Percentiles rank a stretch among this genome's conserved stretches.
Conservation (phyloP, 2,113 vertebrate species). For the Nibea albiflora region DNA sequence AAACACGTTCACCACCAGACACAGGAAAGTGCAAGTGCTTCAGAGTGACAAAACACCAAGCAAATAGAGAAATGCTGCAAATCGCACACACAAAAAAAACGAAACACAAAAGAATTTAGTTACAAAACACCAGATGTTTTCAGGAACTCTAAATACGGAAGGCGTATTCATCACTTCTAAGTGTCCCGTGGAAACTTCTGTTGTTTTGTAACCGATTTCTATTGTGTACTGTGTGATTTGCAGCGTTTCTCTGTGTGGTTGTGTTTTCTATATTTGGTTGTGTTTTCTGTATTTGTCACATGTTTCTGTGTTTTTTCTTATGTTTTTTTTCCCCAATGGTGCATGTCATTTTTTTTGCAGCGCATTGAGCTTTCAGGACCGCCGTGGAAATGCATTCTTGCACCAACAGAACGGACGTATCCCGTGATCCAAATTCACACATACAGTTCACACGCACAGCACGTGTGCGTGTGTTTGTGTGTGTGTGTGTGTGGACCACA, state of each 20-base stretch:
- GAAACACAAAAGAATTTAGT: not conserved
- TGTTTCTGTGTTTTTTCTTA: not conserved
- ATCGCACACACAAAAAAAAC: not conserved
- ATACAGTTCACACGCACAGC: conserved; percentile 5
- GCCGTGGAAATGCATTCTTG: not conserved
- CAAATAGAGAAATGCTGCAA: not conserved
- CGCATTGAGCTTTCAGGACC: not conserved
- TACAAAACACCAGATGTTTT: conserved; percentile 3
- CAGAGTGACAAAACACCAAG: not conserved
- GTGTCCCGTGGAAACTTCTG: not conserved
- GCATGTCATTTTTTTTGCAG: not conserved
- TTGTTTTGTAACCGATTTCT: not conserved
- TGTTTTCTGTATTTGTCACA: not conserved
- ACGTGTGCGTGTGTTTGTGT: not conserved
- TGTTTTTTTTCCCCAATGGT: not conserved
- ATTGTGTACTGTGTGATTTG: not conserved
- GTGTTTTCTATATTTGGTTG: not conserved
- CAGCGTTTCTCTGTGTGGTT: not conserved
- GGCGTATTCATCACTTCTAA: not conserved
- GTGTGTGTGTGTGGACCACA: conserved; percentile 1
- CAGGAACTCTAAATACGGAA: not conserved
- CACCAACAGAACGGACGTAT: not conserved
- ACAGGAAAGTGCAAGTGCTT: too few relatives aligned
- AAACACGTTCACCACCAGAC: not conserved
- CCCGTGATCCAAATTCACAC: not conserved